Evolutionary conservation across 2,888 invertebrate species (phyloP).

Genomic region (Nymphalis urticae): DNA sequence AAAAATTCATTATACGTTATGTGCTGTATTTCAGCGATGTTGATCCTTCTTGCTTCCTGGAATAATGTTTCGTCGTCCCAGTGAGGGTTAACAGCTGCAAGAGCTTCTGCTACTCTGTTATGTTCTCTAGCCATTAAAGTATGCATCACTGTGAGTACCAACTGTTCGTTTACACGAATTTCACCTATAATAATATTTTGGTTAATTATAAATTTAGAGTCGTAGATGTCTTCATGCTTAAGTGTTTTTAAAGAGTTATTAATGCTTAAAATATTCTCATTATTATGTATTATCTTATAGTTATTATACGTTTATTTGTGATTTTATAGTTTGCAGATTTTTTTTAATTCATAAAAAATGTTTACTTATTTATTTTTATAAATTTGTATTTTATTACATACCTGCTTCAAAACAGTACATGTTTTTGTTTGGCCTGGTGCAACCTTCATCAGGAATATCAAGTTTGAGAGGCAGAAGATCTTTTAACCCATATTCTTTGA

Average conservation of each 20-base stretch:
- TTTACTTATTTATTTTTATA: too few species aligned
- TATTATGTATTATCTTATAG: too few species aligned
- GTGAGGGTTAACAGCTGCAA: slow-evolving; percentile 92
- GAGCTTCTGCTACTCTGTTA: slow-evolving; percentile 89
- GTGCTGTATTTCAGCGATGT: slow-evolving; percentile 93
- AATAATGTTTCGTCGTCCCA: slow-evolving; percentile 96
- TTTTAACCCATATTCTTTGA: slow-evolving; percentile 92
- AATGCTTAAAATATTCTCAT: too few species aligned
- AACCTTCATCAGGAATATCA: slow-evolving; percentile 95
- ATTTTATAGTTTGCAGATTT: too few species aligned
- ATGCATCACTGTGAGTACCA: slow-evolving; percentile 95
- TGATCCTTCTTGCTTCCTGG: slow-evolving; percentile 92
- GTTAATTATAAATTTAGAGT: too few species aligned
- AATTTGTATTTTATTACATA: slow-evolving; percentile 55
- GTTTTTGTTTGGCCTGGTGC: slow-evolving; percentile 92
- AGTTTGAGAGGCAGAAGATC: slow-evolving; percentile 93
- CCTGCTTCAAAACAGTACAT: slow-evolving; percentile 97
- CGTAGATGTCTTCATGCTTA: too few species aligned
- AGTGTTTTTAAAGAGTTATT: too few species aligned
- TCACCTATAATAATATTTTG: slow-evolving; percentile 82
- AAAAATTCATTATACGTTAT: slow-evolving; percentile 95
- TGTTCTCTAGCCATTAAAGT: slow-evolving; percentile 95
- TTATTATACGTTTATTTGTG: too few species aligned
- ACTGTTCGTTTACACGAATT: slow-evolving; percentile 95
- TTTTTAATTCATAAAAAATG: too few species aligned